Evolutionary conservation across 2,888 invertebrate species (phyloP).

Genomic region (Volucella bombylans): DNA sequence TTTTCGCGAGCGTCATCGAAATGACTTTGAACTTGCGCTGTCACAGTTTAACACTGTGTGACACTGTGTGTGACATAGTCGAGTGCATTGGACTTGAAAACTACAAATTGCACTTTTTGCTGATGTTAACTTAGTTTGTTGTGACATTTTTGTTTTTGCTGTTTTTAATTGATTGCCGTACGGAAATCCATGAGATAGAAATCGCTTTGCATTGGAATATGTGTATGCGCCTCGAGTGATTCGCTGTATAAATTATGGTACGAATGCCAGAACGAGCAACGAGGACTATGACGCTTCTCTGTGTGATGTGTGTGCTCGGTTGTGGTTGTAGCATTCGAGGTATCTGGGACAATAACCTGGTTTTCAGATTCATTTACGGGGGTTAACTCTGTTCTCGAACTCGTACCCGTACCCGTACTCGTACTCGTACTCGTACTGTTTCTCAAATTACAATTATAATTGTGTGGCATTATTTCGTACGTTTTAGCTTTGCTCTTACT

Average conservation of each 20-base stretch:
- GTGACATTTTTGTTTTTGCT: background rate
- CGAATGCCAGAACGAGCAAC: background rate
- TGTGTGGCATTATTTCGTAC: constrained; percentile 34
- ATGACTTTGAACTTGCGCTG: constrained; percentile 63
- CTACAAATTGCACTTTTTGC: constrained; percentile 46
- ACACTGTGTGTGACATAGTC: constrained; percentile 15
- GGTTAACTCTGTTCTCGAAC: too few species aligned
- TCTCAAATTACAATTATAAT: constrained; percentile 56
- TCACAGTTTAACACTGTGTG: background rate
- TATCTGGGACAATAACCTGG: constrained; percentile 56
- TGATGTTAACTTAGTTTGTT: constrained; percentile 35
- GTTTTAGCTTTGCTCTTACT: constrained; percentile 2
- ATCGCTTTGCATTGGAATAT: background rate
- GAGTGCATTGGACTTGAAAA: constrained; percentile 54
- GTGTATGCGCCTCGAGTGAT: background rate
- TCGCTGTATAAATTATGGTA: background rate
- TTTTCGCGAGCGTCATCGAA: constrained; percentile 55
- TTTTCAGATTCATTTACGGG: constrained; percentile 4
- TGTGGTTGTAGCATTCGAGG: background rate
- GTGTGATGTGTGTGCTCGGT: background rate
- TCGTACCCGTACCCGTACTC: background rate
- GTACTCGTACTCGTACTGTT: background rate
- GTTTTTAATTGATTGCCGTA: constrained; percentile 51
- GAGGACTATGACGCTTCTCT: background rate
- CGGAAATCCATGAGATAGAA: constrained; percentile 29